Evolutionary conservation across 2,113 vertebrate species (phyloP).

Genomic region (Emydocephalus ijimae): DNA sequence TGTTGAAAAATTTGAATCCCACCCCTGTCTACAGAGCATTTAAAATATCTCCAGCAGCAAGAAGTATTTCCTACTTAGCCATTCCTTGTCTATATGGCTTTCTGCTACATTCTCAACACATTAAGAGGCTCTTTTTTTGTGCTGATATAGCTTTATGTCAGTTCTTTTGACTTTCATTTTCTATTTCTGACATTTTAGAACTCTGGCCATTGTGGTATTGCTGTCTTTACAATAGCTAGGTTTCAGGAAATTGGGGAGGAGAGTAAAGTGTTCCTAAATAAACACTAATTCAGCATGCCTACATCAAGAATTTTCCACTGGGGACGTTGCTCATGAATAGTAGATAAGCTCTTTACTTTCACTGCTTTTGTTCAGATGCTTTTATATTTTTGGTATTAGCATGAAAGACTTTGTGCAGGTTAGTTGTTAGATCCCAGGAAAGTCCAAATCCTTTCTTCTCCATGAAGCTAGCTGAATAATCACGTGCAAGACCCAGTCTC

Average conservation of each 20-base stretch:
- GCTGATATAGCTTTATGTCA: not conserved
- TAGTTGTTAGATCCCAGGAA: not conserved
- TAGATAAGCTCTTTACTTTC: not conserved
- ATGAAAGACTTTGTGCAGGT: not conserved
- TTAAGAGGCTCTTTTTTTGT: not conserved
- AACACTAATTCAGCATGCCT: not conserved
- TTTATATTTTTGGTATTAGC: not conserved
- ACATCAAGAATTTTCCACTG: not conserved
- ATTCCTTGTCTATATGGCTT: not conserved
- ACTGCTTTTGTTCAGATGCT: not conserved
- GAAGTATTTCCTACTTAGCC: not conserved
- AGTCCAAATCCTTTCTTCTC: not conserved
- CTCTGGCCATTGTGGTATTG: not conserved
- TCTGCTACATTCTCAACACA: not conserved
- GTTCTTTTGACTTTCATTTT: fast-evolving
- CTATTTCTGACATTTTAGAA: not conserved
- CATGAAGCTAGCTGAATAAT: not conserved
- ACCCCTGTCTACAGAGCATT: conserved; percentile 11
- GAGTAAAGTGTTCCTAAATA: not conserved
- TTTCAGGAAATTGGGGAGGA: not conserved
- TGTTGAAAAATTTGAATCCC: no score
- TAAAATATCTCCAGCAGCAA: fast-evolving
- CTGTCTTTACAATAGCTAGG: not conserved
- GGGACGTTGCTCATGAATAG: not conserved
- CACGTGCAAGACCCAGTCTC: not conserved